These are phyloP conservation scores for Neotoxoptera formosana DNA, from an alignment of 1,140 invertebrate species.

Conservation along the genomic window DNA sequence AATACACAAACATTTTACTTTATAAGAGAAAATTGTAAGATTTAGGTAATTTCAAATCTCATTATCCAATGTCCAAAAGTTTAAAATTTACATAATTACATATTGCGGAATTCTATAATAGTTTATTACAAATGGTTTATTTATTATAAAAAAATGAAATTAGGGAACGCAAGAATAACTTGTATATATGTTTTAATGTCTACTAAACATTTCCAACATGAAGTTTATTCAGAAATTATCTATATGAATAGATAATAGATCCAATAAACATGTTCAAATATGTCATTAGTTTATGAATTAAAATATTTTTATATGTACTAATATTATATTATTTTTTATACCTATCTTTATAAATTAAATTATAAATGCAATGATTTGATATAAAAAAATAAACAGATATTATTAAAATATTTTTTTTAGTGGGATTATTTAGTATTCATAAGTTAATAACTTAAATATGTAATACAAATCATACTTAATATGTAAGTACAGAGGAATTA, in stretches of 20 bases:
- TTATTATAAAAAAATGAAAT: not conserved
- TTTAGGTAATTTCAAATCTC: not conserved
- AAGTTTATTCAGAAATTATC: not conserved
- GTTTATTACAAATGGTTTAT: not conserved
- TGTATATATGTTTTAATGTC: not conserved
- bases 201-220: not conserved
- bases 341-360: not conserved
- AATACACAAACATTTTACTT: not conserved
- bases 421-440: not conserved
- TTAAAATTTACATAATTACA: not conserved
- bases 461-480: not conserved
- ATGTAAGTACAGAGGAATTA: not conserved
- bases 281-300: too few relatives aligned
- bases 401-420: too few relatives aligned
- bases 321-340: not conserved
- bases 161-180: not conserved
- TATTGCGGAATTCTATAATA: not conserved
- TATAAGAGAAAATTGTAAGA: not conserved
- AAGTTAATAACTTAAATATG: not conserved
- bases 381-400: not conserved
- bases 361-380: not conserved
- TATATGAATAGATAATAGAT: not conserved
- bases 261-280: not conserved
- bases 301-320: not conserved
- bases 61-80: not conserved